Evolutionary conservation across 2,113 vertebrate genomes (phyloP).

Genomic region (Apteryx owenii): DNA sequence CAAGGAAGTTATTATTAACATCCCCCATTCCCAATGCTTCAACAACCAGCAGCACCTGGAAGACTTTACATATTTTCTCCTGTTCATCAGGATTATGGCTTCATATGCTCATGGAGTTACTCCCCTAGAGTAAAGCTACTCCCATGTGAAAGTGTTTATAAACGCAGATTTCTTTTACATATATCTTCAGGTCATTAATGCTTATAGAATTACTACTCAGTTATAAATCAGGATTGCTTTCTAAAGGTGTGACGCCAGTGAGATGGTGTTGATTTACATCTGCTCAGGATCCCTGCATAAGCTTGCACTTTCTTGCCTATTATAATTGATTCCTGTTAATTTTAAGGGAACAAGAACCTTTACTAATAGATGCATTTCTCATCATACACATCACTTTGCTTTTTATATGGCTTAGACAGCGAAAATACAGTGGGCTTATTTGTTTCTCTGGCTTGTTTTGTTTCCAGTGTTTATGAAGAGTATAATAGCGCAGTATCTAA

Average conservation of each 20-base stretch:
- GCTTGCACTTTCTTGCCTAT: not conserved
- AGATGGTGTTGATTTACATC: not conserved
- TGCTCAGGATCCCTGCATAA: not conserved
- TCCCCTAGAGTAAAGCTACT: not conserved
- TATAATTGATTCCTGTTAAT: not conserved
- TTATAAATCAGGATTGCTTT: conserved; percentile 6
- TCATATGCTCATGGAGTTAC: conserved; percentile 9
- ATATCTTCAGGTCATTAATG: conserved; percentile 24
- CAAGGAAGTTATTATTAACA: not conserved
- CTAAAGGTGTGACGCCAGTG: not conserved
- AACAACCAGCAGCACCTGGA: not conserved
- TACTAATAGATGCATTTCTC: not conserved
- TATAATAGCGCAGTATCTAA: not conserved
- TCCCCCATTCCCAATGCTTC: not conserved
- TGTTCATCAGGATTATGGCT: not conserved
- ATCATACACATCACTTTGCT: not conserved
- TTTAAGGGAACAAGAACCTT: not conserved
- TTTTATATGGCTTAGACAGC: not conserved
- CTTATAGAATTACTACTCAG: not conserved
- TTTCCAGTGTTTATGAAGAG: not conserved
- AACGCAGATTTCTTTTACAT: not conserved
- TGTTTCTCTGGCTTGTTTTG: not conserved
- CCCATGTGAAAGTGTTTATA: not conserved
- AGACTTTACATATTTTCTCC: not conserved
- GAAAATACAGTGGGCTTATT: not conserved